Conservation (phyloP, 2,888 invertebrate species). For the Pristionchus japonicus region DNA sequence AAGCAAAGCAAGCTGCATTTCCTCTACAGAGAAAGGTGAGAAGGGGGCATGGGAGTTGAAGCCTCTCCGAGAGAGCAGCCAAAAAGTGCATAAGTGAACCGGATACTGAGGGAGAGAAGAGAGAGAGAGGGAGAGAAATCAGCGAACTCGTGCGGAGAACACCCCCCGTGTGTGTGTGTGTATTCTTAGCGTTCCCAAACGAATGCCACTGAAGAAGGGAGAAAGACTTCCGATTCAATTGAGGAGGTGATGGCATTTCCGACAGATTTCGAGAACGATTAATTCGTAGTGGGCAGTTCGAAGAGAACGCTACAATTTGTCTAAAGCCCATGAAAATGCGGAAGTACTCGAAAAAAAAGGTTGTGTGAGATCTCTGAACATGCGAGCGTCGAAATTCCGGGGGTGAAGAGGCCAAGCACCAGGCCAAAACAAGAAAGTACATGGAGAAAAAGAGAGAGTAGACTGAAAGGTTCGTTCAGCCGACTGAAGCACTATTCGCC, state of each 20-base stretch:
- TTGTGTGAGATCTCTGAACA: neutral
- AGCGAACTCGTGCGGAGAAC: neutral
- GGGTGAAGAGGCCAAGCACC: neutral
- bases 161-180: conserved; percentile 13
- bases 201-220: too few relatives aligned
- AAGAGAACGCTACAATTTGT: neutral
- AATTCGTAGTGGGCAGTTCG: neutral
- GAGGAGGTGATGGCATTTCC: too few relatives aligned
- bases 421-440: neutral
- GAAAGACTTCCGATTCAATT: neutral
- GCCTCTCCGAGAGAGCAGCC: neutral
- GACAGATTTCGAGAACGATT: too few relatives aligned
- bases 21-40: conserved; percentile 24
- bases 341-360: neutral
- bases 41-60: conserved; percentile 4
- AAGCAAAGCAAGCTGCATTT: neutral
- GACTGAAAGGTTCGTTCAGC: neutral
- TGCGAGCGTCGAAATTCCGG: neutral
- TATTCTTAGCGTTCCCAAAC: neutral
- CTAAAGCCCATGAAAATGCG: neutral
- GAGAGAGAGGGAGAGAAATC: neutral
- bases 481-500: neutral
- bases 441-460: neutral
- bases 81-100: conserved; percentile 41
- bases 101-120: neutral